Evolutionary conservation across 2,797 vertebrate species (phyloP).

Genomic region (Takifugu ocellatus): DNA sequence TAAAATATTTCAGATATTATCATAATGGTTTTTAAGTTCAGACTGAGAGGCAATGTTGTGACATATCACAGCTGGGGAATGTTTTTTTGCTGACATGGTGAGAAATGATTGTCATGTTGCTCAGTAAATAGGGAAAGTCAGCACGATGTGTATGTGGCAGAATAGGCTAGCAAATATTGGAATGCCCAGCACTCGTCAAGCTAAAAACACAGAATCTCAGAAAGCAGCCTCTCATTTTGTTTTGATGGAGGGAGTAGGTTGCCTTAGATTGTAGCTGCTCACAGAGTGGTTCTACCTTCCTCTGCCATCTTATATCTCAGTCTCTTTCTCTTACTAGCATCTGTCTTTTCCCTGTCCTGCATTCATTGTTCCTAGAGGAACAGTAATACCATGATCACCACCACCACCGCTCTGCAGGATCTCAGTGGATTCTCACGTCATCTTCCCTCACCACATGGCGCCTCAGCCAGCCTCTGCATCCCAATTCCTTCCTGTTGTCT

Average conservation of each 20-base stretch:
- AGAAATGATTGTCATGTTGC: slow-evolving; percentile 21
- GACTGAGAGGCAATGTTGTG: too few species aligned
- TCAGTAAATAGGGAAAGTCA: slow-evolving; percentile 27
- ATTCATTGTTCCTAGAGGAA: slow-evolving; percentile 41
- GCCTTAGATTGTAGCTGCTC: slow-evolving; percentile 52
- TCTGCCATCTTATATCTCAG: slow-evolving; percentile 15
- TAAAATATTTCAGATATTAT: too few species aligned
- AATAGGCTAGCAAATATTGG: slow-evolving; percentile 30
- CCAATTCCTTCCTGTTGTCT: neutral
- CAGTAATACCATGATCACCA: slow-evolving; percentile 7
- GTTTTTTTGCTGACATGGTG: neutral
- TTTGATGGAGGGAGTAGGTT: slow-evolving; percentile 57
- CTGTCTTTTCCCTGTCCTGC: slow-evolving; percentile 37
- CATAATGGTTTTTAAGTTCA: too few species aligned
- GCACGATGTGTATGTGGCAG: slow-evolving; percentile 38
- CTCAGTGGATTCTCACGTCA: slow-evolving; percentile 21
- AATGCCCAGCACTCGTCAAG: slow-evolving; percentile 13
- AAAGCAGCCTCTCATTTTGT: slow-evolving; percentile 52
- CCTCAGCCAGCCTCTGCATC: slow-evolving; percentile 6
- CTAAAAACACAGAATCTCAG: slow-evolving; percentile 19
- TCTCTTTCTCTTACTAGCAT: slow-evolving; percentile 26
- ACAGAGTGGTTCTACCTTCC: slow-evolving; percentile 32
- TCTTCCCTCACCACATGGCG: slow-evolving; percentile 28
- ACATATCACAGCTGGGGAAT: neutral
- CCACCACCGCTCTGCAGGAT: slow-evolving; percentile 28